Evolutionary conservation across 2,113 vertebrate species (phyloP).

Genomic region (Boulengeromyrus knoepffleri): DNA sequence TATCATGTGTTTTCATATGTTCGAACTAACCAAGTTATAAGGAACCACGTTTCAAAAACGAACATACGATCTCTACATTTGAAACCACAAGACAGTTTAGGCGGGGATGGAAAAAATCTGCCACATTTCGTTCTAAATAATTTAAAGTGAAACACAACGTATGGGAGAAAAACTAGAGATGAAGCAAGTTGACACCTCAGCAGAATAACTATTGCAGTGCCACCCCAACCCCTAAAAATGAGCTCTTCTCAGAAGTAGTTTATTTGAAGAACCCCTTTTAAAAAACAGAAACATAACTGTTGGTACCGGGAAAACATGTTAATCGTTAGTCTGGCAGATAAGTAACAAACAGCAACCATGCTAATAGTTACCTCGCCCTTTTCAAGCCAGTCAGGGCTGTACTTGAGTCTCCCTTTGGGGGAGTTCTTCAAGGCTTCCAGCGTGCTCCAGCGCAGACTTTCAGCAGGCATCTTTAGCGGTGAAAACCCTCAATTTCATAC

Average conservation of each 20-base stretch:
- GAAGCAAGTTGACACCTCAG: neutral
- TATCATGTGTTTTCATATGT: neutral
- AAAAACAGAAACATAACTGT: neutral
- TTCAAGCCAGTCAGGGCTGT: slow-evolving; percentile 48
- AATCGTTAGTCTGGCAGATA: neutral
- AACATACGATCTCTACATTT: neutral
- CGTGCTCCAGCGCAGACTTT: slow-evolving; percentile 52
- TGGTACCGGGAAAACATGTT: neutral
- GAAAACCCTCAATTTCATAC: neutral
- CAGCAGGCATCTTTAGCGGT: slow-evolving; percentile 43
- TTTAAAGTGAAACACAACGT: neutral
- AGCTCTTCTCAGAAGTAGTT: neutral
- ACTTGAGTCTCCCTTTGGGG: slow-evolving; percentile 52
- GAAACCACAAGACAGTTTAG: neutral
- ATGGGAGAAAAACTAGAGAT: neutral
- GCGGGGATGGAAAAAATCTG: neutral
- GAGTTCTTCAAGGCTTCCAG: slow-evolving; percentile 58
- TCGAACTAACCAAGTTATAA: neutral
- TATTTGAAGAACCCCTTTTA: neutral
- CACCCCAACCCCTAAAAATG: neutral
- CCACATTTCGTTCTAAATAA: neutral
- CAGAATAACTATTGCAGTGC: neutral
- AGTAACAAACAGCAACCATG: neutral
- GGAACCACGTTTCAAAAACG: neutral
- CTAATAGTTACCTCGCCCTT: slow-evolving; percentile 52